phyloP scores from a whole-genome alignment of 1,140 invertebrate species.

The Dreissena rostriformis region DNA sequence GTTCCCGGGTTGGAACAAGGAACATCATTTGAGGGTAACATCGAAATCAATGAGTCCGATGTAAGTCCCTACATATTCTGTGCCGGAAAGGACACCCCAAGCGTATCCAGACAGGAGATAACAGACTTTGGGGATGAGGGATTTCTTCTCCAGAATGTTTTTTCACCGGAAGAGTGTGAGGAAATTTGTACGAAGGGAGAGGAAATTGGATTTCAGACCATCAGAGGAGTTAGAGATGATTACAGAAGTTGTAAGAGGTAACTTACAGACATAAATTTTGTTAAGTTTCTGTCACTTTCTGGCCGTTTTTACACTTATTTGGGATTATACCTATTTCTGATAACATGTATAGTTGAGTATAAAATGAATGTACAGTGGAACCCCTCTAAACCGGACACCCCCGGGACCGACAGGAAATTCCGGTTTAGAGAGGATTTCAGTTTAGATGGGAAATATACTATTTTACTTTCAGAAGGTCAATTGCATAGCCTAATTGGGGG shows the following conservation, averaged over 20 bases:
- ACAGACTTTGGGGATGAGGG: constrained; percentile 72
- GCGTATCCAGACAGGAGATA: constrained; percentile 60
- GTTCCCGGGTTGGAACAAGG: constrained; percentile 60
- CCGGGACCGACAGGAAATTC: no score
- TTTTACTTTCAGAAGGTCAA: no score
- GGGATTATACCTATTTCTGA: no score
- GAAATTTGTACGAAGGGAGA: constrained; percentile 67
- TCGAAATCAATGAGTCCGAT: constrained; percentile 50
- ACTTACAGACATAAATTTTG: no score
- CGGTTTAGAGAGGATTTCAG: no score
- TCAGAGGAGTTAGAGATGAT: constrained; percentile 58
- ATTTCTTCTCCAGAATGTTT: constrained; percentile 67
- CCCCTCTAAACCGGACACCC: no score
- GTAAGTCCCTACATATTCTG: constrained; percentile 41
- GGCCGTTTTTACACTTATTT: no score
- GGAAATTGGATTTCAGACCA: constrained; percentile 65
- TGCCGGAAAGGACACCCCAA: background rate
- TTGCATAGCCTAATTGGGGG: no score
- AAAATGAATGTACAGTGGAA: no score
- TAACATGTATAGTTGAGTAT: no score
- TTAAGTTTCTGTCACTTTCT: no score
- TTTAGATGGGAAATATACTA: no score
- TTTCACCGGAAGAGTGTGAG: constrained; percentile 65
- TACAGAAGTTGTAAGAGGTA: constrained; percentile 71
- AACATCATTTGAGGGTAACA: constrained; percentile 57